Base-by-base conservation (phyloP, 2,888 invertebrate genomes). In the Tribolium freemani region DNA sequence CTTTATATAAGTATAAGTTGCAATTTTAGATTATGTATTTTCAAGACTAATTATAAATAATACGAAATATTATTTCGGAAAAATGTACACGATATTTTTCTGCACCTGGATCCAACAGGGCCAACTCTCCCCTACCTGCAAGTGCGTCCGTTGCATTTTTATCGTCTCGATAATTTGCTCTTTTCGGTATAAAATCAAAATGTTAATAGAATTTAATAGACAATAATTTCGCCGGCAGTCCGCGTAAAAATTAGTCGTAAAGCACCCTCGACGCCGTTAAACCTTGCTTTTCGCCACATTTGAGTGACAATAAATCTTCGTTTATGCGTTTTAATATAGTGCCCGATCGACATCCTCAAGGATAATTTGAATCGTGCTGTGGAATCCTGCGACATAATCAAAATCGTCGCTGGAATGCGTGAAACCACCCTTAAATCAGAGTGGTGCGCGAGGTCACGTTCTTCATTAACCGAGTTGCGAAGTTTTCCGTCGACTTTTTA, bases 251-350 rank as follows among this genome's bases (percentile, higher is more conserved):
- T 11, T 53, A 5, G 9, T n/a, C 56, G 30, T 56, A 56, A 56
- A 56, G 5, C 20, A 1, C 51, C 10, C 13, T 50, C 26, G 30
- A 3, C 26, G 26, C 13, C 54, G 5, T 20, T 30, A 54, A 54
- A 54, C 9, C 56, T 56, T 56, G 31, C 31, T 31, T 56, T 56
- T 26, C 31, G 56, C 38, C 56, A 56, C 56, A 56, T 31, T 56
- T 56, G 31, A 56, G 56, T 13, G 11, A 13, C 6, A 53, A 53
- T 53, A 53, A 56, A 38, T 56, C 30, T 31, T 2, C 9, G 6
- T 20, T 58, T 20, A 58, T 58, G 38, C 13, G 44, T 13, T 56
- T 58, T 58, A 58, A 58, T 58, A 58, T 38, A 45, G 21, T 58
- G 6, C 13, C 13, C 11, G 44, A 44, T 58, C 45, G 58, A 58